These are phyloP conservation scores for Tridacna gigas DNA, from an alignment of 2,888 invertebrate species.

Conservation along the genomic window DNA sequence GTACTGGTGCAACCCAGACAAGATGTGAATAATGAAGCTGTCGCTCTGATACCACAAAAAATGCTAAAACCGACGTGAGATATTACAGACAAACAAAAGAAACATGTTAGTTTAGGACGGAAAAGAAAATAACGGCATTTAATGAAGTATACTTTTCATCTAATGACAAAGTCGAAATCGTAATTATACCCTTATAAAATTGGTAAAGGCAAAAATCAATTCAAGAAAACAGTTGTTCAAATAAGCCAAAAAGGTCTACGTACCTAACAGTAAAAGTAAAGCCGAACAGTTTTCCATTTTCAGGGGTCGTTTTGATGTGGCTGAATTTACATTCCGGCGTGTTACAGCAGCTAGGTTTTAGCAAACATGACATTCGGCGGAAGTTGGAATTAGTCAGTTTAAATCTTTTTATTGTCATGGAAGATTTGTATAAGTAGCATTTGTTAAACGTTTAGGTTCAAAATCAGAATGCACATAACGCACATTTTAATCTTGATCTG, in stretches of 20 bases:
- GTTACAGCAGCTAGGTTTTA: background rate
- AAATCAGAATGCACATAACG: background rate
- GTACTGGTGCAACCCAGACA: too few relatives aligned
- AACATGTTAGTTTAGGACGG: too few relatives aligned
- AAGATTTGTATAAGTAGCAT: background rate
- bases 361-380: constrained; percentile 15
- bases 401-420: too few relatives aligned
- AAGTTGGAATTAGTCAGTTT: background rate
- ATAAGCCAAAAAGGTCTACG: background rate
- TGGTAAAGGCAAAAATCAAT: background rate
- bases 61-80: too few relatives aligned
- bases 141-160: too few relatives aligned
- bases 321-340: constrained; percentile 21
- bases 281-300: constrained; percentile 5
- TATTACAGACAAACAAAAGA: too few relatives aligned
- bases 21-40: too few relatives aligned
- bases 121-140: too few relatives aligned
- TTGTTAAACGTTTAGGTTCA: background rate
- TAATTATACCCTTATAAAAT: too few relatives aligned
- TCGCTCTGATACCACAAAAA: too few relatives aligned
- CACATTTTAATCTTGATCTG: background rate
- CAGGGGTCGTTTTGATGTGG: background rate
- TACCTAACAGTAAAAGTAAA: constrained; percentile 1
- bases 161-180: too few relatives aligned
- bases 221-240: background rate